Base-by-base conservation (phyloP, 37 sponge, comb jelly and placozoan species). In the Tethya wilhelma region DNA sequence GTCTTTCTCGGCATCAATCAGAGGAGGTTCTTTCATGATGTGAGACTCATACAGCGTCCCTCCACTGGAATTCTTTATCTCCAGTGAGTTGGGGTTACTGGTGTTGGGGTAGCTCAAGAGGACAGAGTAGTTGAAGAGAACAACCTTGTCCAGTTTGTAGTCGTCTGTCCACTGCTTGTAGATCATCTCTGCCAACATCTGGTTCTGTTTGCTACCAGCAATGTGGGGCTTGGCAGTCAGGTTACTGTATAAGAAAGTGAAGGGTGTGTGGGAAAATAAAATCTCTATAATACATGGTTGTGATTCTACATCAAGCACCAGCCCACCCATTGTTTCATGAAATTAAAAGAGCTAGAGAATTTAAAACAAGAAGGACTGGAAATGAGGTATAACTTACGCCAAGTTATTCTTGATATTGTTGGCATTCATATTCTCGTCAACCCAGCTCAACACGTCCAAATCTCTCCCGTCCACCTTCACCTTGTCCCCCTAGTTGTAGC, bases 221-320 rank as follows among this genome's bases (percentile, higher is more conserved):
- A 91, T 84, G 80, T 95, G 96, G 20, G 96, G 96, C 0, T 46
- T 3, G 9, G 8, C 36, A 19, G 95, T 88, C 29, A 94, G 77
- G 28, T 74, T 69, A 41, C 91, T 91, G 42, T 29, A 32, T 45
- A 1, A 31, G 2, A 31, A 23, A 37, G 65, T 33, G 33, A 25
- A 25, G 65, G 65, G 36, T 23, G 62, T 23, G 62, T 26, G 62
- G 25, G 62, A n/a, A n/a, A n/a, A n/a, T n/a, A n/a, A n/a, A n/a
- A n/a, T n/a, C n/a, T n/a, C n/a, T n/a, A n/a, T n/a, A n/a, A n/a
- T n/a, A n/a, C n/a, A n/a, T n/a, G n/a, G n/a, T n/a, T n/a, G n/a
- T n/a, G n/a, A n/a, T n/a, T n/a, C n/a, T n/a, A n/a, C n/a, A n/a
- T n/a, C n/a, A n/a, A n/a, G n/a, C n/a, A n/a, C n/a, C n/a, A n/a